These are phyloP conservation scores for Hyposoter didymator DNA, from an alignment of 2,888 invertebrate species.

Conservation along the genomic window DNA sequence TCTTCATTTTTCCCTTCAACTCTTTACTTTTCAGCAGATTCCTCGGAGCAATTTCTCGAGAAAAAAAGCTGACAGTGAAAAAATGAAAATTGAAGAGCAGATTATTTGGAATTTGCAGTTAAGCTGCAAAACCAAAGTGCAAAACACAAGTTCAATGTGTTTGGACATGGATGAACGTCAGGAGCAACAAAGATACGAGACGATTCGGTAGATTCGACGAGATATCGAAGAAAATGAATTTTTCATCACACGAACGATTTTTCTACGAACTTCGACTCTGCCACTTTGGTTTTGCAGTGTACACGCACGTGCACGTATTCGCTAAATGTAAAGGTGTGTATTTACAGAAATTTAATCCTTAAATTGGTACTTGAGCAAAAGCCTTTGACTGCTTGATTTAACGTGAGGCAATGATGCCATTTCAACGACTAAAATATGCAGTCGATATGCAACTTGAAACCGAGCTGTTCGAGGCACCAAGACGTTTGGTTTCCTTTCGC, in stretches of 20 bases:
- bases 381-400: conserved; percentile 59
- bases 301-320: background rate
- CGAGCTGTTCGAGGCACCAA: conserved; percentile 28
- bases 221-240: too few species aligned
- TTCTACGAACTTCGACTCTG: too few species aligned
- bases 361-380: conserved; percentile 70
- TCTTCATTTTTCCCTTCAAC: background rate
- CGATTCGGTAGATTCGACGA: too few species aligned
- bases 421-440: conserved; percentile 36
- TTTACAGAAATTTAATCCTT: conserved; percentile 55
- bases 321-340: conserved; percentile 14
- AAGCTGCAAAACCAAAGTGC: too few species aligned
- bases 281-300: too few species aligned
- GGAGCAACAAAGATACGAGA: too few species aligned
- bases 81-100: too few species aligned
- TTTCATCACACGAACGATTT: too few species aligned
- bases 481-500: conserved; percentile 2
- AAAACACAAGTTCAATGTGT: too few species aligned
- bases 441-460: conserved; percentile 60
- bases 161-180: too few species aligned
- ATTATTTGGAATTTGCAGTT: too few species aligned
- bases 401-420: conserved; percentile 34
- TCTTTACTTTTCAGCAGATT: background rate
- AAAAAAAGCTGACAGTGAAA: background rate
- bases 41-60: background rate